Conservation (phyloP, 64 coral and sea anemone genomes). For the Hydrozoanthus tunicans region DNA sequence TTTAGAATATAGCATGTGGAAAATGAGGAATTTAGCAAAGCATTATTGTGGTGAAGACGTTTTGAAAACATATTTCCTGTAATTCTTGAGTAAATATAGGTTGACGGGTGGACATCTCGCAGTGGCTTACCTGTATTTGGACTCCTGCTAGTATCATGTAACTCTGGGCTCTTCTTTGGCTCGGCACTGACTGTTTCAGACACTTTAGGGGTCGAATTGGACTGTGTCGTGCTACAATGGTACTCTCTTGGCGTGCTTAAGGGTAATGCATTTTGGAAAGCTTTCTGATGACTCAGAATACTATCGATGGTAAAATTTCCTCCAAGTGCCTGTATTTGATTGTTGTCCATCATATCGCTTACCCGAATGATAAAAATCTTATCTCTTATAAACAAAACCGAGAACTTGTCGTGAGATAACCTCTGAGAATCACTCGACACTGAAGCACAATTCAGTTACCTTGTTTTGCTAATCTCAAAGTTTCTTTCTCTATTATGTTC, state of each 20-base stretch:
- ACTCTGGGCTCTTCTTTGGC: slow-evolving; percentile 6
- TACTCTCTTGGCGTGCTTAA: slow-evolving; percentile 38
- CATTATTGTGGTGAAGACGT: neutral
- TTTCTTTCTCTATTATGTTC: slow-evolving; percentile 50
- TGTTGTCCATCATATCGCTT: slow-evolving; percentile 50
- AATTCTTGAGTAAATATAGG: slow-evolving; percentile 1
- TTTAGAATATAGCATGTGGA: slow-evolving; percentile 39
- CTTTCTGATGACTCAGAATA: slow-evolving; percentile 40
- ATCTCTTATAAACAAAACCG: slow-evolving; percentile 26
- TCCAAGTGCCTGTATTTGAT: slow-evolving; percentile 41
- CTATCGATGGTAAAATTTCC: slow-evolving; percentile 59
- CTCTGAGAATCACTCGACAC: neutral
- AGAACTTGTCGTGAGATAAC: neutral
- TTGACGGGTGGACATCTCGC: neutral
- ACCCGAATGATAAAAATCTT: slow-evolving; percentile 34
- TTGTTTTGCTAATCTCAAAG: slow-evolving; percentile 26
- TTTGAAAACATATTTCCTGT: slow-evolving; percentile 56
- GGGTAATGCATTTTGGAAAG: slow-evolving; percentile 1
- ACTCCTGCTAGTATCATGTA: neutral
- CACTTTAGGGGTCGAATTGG: neutral
- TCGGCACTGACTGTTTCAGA: neutral
- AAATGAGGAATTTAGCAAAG: slow-evolving; percentile 16
- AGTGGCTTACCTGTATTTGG: slow-evolving; percentile 32
- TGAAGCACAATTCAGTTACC: slow-evolving; percentile 16
- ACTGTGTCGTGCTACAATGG: slow-evolving; percentile 3